Conservation (phyloP, 2,888 invertebrate species). For the Limnephilus lunatus region DNA sequence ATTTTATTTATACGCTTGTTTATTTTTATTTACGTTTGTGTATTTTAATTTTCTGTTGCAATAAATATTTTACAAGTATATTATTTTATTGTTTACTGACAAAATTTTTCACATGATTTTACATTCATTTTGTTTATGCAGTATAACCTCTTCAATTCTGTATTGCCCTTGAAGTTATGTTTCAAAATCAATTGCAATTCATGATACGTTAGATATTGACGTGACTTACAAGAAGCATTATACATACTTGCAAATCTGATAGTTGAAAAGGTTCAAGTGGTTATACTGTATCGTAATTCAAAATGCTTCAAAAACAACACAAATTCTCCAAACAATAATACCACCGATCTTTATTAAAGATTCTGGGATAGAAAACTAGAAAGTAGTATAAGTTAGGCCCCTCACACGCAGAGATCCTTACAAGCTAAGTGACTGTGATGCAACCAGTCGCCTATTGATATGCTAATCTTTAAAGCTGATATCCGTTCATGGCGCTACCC, state of each 20-base stretch:
- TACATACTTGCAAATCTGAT: neutral
- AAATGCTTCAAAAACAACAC: neutral
- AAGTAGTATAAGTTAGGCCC: neutral
- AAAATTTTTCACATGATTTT: neutral
- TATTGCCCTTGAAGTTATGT: neutral
- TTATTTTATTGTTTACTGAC: conserved; percentile 5
- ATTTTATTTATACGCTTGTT: conserved; percentile 21
- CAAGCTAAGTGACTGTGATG: too few species aligned
- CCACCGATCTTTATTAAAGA: neutral
- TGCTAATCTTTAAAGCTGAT: too few species aligned
- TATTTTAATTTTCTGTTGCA: conserved; percentile 2
- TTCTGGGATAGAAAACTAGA: neutral
- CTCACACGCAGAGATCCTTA: neutral
- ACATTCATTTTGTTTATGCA: neutral
- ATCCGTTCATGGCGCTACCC: too few species aligned
- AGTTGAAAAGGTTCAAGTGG: neutral
- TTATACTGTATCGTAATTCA: neutral
- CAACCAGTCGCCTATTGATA: too few species aligned
- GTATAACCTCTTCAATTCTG: neutral
- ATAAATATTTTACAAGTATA: conserved; percentile 20
- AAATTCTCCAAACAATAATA: neutral
- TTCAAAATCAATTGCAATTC: neutral
- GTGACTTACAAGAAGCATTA: too few species aligned
- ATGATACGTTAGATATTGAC: neutral
- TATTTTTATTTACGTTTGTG: conserved; percentile 11